Conservation (phyloP, 2,113 vertebrate genomes). For the Hippotragus niger region DNA sequence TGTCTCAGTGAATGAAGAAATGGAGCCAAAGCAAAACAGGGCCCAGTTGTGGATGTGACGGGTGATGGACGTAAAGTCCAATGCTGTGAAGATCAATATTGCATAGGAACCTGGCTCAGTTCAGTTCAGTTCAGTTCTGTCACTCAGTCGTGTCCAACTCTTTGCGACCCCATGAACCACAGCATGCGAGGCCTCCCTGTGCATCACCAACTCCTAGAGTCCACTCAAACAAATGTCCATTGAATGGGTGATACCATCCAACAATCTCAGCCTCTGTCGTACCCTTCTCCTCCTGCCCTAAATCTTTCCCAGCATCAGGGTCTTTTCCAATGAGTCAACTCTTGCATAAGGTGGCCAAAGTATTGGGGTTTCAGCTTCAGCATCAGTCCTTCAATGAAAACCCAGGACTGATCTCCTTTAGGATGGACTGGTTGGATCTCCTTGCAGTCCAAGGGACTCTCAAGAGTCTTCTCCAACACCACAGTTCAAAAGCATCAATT, state of each 20-base stretch:
- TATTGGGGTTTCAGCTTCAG: background rate
- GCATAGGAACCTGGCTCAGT: background rate
- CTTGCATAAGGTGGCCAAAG: rapidly evolving
- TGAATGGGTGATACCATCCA: background rate
- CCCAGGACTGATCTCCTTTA: background rate
- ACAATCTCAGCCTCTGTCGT: rapidly evolving
- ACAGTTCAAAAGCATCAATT: background rate
- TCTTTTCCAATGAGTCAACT: background rate
- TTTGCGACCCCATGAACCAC: rapidly evolving
- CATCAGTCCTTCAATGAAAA: background rate
- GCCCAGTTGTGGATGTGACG: background rate
- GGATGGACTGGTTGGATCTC: background rate
- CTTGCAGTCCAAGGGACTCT: background rate
- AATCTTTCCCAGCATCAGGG: background rate
- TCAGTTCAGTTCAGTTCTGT: background rate
- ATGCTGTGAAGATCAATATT: background rate
- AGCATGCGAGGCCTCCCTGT: background rate
- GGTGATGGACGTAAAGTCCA: rapidly evolving
- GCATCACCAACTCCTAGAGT: rapidly evolving
- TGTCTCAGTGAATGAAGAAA: background rate
- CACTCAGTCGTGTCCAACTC: background rate
- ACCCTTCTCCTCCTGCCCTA: background rate
- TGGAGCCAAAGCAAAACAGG: background rate
- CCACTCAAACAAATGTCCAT: background rate
- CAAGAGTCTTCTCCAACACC: background rate